Conservation (phyloP, 2,113 vertebrate species). For the Gnathonemus echidnorhynchus region DNA sequence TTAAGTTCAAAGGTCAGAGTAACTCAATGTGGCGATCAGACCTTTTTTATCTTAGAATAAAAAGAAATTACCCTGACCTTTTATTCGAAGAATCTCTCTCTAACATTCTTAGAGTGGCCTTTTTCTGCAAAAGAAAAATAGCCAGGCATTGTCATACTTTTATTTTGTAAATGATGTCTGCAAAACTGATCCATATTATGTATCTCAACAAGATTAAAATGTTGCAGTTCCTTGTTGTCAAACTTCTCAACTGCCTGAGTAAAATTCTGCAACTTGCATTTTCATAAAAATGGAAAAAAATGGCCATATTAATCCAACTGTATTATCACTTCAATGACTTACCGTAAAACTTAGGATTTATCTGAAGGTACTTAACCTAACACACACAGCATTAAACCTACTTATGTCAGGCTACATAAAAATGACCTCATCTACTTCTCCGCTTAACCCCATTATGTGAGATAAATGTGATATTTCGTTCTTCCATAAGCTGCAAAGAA, state of each 20-base stretch:
- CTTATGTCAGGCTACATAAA: background rate
- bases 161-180: background rate
- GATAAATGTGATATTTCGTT: background rate
- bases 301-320: background rate
- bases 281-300: background rate
- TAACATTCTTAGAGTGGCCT: background rate
- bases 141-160: background rate
- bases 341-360: background rate
- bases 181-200: background rate
- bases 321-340: background rate
- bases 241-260: background rate
- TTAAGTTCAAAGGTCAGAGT: background rate
- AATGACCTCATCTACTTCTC: background rate
- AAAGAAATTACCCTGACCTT: constrained; percentile 3
- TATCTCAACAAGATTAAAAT: background rate
- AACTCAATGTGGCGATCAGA: background rate
- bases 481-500: background rate
- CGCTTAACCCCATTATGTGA: background rate
- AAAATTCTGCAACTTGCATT: background rate
- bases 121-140: background rate
- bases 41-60: background rate
- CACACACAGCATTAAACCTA: background rate
- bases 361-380: background rate
- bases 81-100: background rate
- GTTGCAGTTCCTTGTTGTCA: background rate